phyloP scores from a whole-genome alignment of 2,113 vertebrate species.

The Ictidomys tridecemlineatus region DNA sequence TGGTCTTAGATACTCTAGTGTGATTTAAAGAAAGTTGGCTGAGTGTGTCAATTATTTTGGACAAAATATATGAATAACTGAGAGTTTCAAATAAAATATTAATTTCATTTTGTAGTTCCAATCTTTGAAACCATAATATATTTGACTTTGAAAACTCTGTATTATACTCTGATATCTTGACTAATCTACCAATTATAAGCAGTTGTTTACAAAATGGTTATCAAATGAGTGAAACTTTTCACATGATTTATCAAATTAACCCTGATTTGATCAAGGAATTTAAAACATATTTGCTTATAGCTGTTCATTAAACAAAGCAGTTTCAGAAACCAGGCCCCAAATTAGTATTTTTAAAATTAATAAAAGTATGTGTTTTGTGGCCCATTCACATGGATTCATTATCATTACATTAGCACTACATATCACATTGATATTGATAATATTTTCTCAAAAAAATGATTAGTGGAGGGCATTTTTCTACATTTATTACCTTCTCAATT shows the following conservation, averaged over 20 bases:
- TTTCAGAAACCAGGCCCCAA: background rate
- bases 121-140: background rate
- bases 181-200: background rate
- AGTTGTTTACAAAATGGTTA: background rate
- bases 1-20: background rate
- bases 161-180: background rate
- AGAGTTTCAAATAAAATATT: background rate
- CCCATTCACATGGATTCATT: background rate
- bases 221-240: background rate
- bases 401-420: background rate
- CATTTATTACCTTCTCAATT: background rate
- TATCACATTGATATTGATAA: background rate
- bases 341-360: background rate
- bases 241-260: slow-evolving; percentile 1
- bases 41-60: background rate
- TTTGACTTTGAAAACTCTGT: background rate
- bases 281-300: background rate
- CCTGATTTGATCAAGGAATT: background rate
- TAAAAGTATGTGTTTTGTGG: background rate
- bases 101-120: background rate
- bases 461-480: background rate
- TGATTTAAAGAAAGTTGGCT: background rate
- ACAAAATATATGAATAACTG: background rate
- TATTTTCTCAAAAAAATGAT: background rate
- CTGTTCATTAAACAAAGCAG: background rate